Evolutionary conservation across 1,140 invertebrate genomes (phyloP), one percentile per base, ranked within the genome.

Genomic region (Bombus sylvicola): DNA sequence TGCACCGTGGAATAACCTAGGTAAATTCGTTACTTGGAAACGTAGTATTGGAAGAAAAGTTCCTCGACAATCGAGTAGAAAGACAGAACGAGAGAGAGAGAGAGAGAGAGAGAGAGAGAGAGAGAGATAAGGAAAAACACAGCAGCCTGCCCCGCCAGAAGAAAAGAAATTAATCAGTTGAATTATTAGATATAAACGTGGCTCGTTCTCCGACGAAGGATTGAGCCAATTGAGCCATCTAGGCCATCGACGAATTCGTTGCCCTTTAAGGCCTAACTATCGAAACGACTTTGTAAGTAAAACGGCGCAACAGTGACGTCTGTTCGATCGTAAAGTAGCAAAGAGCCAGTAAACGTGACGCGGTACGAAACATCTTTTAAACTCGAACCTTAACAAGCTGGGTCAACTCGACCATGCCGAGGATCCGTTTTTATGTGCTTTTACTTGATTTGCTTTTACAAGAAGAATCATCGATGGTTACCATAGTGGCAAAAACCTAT

Each of bases 171-270:
- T 47, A 69, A 47, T 69, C 64, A 25, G 43, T 41, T 37, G 43
- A 69, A 37, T 69, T 53, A 69, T 53, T 47, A 6, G 78, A 71
- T 80, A 39, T 28, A 37, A 53, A 69, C 31, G 25, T 22, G 25
- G 78, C 34, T 22, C 9, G 31, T 28, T 80, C 15, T 18, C 18
- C 57, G 25, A 22, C 18, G 62, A 66, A 78, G 43, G 31, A 34
- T 10, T 43, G 31, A n/a, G 10, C 41, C 43, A 68, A 79, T 75
- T 57, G 31, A 75, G 22, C 25, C 25, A 28, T 64, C 53, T 78
- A 25, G 75, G 57, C 15, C 39, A 80, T 53, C 78, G 75, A 77
- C 37, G 64, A 69, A 69, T 53, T 69, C 78, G 41, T 78, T n/a
- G 13, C 28, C 59, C 9, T 59, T 64, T n/a, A 53, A 80, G 31